These are phyloP conservation scores for Ochropleura leucogaster DNA, from an alignment of 2,888 invertebrate genomes.

Conservation along the genomic window DNA sequence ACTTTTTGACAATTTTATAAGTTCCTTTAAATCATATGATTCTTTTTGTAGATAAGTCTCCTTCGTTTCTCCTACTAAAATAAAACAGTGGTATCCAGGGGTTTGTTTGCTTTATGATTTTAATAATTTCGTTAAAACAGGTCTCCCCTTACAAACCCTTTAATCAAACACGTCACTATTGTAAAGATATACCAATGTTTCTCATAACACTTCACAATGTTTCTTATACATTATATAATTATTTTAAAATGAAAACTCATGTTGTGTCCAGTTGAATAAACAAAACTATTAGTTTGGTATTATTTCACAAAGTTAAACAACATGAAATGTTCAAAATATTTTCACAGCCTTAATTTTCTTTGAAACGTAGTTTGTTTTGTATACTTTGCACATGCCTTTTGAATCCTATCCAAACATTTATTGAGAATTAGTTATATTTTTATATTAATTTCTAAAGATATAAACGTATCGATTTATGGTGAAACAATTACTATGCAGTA, in stretches of 20 bases:
- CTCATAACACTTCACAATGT: neutral
- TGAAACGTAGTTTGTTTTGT: neutral
- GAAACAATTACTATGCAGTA: no score
- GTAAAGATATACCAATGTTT: neutral
- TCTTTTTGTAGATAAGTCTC: neutral
- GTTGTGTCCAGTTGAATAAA: constrained; percentile 9
- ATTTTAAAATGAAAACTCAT: neutral
- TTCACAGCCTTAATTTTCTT: neutral
- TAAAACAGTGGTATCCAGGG: no score
- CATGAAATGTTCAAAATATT: constrained; percentile 15
- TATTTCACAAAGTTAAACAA: neutral
- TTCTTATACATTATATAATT: neutral
- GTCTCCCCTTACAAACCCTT: neutral
- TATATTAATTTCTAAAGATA: no score
- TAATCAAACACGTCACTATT: neutral
- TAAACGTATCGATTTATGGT: no score
- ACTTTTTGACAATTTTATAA: neutral
- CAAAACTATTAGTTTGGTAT: constrained; percentile 4
- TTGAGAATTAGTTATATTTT: no score
- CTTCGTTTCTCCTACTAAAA: no score
- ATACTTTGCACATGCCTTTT: neutral
- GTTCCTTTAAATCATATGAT: neutral
- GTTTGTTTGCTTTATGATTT: no score
- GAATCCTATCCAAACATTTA: no score
- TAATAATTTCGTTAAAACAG: neutral